Evolutionary conservation across 23 tunicate species (phyloP), one percentile per base, ranked within the genome.

Genomic region (Styela plicata): DNA sequence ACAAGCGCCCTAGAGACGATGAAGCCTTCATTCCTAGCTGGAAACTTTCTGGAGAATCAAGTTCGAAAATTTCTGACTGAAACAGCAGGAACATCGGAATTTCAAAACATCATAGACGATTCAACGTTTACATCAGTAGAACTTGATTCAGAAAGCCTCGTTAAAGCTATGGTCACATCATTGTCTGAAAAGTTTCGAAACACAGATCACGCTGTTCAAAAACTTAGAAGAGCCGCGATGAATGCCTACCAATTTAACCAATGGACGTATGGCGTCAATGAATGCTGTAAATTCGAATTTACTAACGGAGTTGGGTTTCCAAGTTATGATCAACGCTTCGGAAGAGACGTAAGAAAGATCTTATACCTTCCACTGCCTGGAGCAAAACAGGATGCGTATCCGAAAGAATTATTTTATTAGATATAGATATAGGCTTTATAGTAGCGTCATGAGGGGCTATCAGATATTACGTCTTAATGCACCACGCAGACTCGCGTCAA

Each of bases 201-300:
- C 22, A 64, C 83, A 23, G 70, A 27, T 34, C 71, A 64, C n/a
- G 91, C 86, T 16, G 85, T 87, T 3, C 36, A 80, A 28, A 64
- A 79, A 2, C 31, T 87, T 20, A 76, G 57, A 17, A 32, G 53
- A 10, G 86, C 70, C 20, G 83, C 75, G 7, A 25, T 20, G 31
- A 26, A 25, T 10, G 64, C 75, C 2, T 82, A 61, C 26, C 1
- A 19, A 29, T 25, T 20, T 20, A 1, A 30, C 1, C 31, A 65
- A 18, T 22, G 34, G 26, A 69, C 57, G 77, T 68, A 37, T 17
- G 62, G 19, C 0, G 34, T 57, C 31, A n/a, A 24, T 31, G 57
- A 74, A 20, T 87, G 91, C 62, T 87, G 91, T 70, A 28, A 65
- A 24, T 22, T 67, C 16, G 19, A 35, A 74, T 23, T 53, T 69